Evolutionary conservation across 2,888 invertebrate species (phyloP).

Genomic region (Thymelicus lineola): DNA sequence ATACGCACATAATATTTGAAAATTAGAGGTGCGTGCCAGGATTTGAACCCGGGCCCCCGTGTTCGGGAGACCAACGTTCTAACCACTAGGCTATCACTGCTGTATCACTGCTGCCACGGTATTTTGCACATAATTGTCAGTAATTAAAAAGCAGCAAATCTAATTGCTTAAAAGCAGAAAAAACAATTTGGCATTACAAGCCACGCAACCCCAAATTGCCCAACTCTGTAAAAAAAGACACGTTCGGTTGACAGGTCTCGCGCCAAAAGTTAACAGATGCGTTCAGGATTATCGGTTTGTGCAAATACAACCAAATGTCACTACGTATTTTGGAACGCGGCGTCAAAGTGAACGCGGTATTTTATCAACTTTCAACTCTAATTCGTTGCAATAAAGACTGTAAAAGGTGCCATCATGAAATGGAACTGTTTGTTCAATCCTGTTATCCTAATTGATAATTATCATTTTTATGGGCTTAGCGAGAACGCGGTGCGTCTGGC

Average conservation of each 20-base stretch:
- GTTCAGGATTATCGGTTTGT: slow-evolving; percentile 69
- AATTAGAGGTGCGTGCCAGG: too few species aligned
- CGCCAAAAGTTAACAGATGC: slow-evolving; percentile 67
- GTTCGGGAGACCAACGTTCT: too few species aligned
- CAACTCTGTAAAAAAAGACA: slow-evolving; percentile 42
- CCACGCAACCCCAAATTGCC: slow-evolving; percentile 30
- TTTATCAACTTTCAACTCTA: slow-evolving; percentile 15
- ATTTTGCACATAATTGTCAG: too few species aligned
- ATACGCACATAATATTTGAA: too few species aligned
- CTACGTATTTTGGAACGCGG: slow-evolving; percentile 40
- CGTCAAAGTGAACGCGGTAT: neutral
- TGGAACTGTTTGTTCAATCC: slow-evolving; percentile 43
- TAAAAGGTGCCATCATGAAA: neutral
- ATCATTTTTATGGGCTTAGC: slow-evolving; percentile 78
- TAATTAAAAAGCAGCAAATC: too few species aligned
- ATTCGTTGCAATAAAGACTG: neutral
- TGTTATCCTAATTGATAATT: slow-evolving; percentile 76
- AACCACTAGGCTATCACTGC: too few species aligned
- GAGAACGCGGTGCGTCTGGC: slow-evolving; percentile 53
- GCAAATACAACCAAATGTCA: slow-evolving; percentile 81
- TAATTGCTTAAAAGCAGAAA: neutral
- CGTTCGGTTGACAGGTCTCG: slow-evolving; percentile 50
- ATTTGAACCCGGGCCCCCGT: too few species aligned
- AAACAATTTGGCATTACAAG: slow-evolving; percentile 25
- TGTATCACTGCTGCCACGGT: too few species aligned